Evolutionary conservation across 2,888 invertebrate species (phyloP), one percentile per base, ranked within the genome.

Genomic region (Melipona beecheii): DNA sequence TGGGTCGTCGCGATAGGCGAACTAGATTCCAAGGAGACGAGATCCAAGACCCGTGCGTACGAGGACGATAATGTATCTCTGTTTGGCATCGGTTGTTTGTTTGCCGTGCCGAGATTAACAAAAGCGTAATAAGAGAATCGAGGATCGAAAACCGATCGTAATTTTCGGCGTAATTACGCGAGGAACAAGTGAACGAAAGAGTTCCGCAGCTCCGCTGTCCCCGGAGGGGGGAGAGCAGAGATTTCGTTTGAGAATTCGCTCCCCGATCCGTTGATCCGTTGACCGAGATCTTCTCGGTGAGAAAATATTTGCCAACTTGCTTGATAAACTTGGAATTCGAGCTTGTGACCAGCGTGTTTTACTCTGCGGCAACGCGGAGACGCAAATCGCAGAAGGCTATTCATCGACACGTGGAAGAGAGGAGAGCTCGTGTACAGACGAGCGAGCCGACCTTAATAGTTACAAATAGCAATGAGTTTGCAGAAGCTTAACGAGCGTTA

Each of bases 191-290:
- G 27, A 52, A 11, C 1, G 27, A 27, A 27, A 27, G 27, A 27
- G 27, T 27, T 27, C 27, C 27, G 27, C 27, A 27, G 27, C 27
- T 24, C 0, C 24, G 24, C 24, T 24, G 24, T 27, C 27, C 27
- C 27, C 27, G 4, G 31, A 4, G 31, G 31, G 31, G 31, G 31
- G 31, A 31, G 31, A 4, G 4, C 31, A 31, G 31, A 36, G 56
- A 43, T 71, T 56, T 71, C 56, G 70, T 72, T 72, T 58, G 21
- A 72, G 21, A 72, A 72, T 58, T 43, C 19, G 58, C 58, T 71
- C 19, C 58, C 24, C 58, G 19, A 58, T 58, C 43, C 71, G 43
- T 27, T 27, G 4, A 31, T 31, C 2, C 13, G 58, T 58, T 58
- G 71, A 71, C 58, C 24, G 13, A 58, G 58, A n/a, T 58, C 36